These are phyloP conservation scores for Rachycentron canadum DNA, from an alignment of 2,797 vertebrate species.

Conservation along the genomic window DNA sequence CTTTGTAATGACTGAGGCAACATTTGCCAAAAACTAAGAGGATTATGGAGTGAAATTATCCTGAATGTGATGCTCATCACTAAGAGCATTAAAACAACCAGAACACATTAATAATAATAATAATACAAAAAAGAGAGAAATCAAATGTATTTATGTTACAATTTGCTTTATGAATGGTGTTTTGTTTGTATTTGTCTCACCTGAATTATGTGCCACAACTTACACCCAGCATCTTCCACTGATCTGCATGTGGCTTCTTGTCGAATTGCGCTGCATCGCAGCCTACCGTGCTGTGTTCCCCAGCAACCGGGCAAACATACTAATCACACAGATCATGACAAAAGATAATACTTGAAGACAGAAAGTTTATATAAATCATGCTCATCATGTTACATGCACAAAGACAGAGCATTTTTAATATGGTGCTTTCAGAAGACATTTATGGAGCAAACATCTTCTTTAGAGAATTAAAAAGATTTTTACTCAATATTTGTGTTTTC, in stretches of 20 bases:
- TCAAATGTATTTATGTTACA: not conserved
- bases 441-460: not conserved
- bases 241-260: constrained; percentile 72
- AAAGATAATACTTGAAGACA: constrained; percentile 47
- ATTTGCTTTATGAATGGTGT: not conserved
- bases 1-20: fast-evolving
- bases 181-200: constrained; percentile 43
- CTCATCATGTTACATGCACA: constrained; percentile 15
- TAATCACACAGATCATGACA: constrained; percentile 61
- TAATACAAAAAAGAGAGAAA: not conserved
- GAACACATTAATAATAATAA: not conserved
- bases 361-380: constrained; percentile 51
- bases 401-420: not conserved
- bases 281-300: constrained; percentile 61
- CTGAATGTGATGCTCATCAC: not conserved
- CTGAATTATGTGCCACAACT: constrained; percentile 6
- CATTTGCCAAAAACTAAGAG: not conserved
- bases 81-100: not conserved
- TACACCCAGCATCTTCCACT: constrained; percentile 54
- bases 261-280: constrained; percentile 46
- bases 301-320: constrained; percentile 75
- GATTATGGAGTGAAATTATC: not conserved
- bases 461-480: not conserved
- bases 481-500: not conserved
- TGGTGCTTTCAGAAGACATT: not conserved